These are phyloP conservation scores for Cynocephalus volans DNA, from an alignment of 2,113 vertebrate species.

Conservation along the genomic window DNA sequence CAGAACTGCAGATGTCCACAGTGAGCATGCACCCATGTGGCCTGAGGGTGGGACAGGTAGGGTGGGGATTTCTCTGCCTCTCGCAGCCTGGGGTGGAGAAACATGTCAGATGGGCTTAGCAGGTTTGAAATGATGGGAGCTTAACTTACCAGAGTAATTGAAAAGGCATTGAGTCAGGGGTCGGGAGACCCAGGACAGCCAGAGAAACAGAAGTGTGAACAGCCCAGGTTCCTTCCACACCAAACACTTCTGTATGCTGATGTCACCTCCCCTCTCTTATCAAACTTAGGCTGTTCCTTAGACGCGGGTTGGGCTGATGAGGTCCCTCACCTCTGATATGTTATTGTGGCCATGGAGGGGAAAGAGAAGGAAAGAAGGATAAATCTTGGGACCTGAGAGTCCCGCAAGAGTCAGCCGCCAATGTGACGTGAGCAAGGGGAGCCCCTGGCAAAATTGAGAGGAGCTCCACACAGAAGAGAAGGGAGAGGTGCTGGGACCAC, in stretches of 20 bases:
- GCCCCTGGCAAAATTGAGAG: background rate
- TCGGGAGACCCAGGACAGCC: background rate
- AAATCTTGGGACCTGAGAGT: background rate
- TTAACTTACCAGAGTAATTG: background rate
- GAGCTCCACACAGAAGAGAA: too few relatives aligned
- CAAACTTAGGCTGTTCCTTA: background rate
- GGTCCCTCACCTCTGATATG: too few relatives aligned
- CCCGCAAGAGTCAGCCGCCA: background rate
- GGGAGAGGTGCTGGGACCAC: rapidly evolving
- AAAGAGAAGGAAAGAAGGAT: background rate
- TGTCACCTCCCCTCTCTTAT: background rate
- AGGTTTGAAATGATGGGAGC: too few relatives aligned
- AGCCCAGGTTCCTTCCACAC: background rate
- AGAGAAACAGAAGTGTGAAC: background rate
- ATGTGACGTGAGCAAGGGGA: rapidly evolving
- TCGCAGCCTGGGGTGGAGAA: background rate
- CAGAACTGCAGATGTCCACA: background rate
- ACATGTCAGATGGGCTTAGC: rapidly evolving
- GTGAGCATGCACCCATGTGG: rapidly evolving
- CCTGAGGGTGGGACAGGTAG: rapidly evolving
- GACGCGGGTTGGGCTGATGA: background rate
- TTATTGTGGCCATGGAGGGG: background rate
- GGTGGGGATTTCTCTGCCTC: background rate
- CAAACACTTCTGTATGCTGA: background rate
- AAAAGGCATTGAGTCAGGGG: background rate